A percentile compares a stretch with the other conserved stretches of the same genome.
Evolutionary conservation across 1,140 invertebrate genomes (phyloP).

Genomic region (Phortica variegata): DNA sequence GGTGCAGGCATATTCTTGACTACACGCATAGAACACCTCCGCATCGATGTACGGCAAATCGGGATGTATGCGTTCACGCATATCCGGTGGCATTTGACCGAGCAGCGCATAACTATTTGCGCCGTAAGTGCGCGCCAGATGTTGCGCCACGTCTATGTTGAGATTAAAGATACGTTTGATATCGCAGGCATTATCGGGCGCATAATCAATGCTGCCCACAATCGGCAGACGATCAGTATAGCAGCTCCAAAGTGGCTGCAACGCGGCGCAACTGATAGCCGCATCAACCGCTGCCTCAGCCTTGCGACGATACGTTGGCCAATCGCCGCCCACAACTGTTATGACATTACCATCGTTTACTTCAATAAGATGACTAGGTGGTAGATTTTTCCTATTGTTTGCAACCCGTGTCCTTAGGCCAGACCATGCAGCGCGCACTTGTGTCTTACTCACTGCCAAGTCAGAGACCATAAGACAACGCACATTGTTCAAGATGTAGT

Average conservation of each 20-base stretch:
- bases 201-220: neutral
- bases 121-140: slow-evolving; percentile 9
- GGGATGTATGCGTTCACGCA: neutral
- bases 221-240: neutral
- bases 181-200: neutral
- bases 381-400: too few relatives aligned
- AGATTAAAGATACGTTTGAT: slow-evolving; percentile 1
- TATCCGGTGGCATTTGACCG: too few relatives aligned
- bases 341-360: slow-evolving; percentile 3
- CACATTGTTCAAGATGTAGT: slow-evolving; percentile 5
- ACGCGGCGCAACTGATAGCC: neutral
- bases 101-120: slow-evolving; percentile 5
- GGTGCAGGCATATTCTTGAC: slow-evolving; percentile 9
- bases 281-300: slow-evolving; percentile 9
- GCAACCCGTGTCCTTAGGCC: neutral
- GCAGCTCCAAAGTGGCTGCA: neutral
- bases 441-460: neutral
- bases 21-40: slow-evolving; percentile 4
- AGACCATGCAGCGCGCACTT: slow-evolving; percentile 13
- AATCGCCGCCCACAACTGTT: slow-evolving; percentile 7
- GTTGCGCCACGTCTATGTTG: slow-evolving; percentile 4
- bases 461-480: neutral
- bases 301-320: slow-evolving; percentile 10
- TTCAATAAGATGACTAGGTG: neutral
- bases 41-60: slow-evolving; percentile 11